phyloP scores from a whole-genome alignment of 2,888 invertebrate genomes.

The Alviniconcha strummeri region DNA sequence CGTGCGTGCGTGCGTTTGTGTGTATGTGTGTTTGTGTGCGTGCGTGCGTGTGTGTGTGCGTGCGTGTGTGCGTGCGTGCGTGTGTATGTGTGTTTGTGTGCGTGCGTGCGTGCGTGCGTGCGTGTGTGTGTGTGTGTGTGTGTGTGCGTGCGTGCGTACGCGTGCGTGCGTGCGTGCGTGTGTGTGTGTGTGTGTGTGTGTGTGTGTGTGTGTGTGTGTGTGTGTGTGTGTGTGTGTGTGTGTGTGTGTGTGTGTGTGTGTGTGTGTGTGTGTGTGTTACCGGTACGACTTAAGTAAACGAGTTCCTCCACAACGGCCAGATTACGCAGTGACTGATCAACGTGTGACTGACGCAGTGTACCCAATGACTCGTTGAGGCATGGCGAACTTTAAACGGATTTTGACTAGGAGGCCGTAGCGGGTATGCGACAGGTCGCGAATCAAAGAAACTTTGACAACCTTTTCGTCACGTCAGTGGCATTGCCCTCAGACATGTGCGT shows the following conservation, averaged over 20 bases:
- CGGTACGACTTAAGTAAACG: not conserved
- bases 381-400: not conserved
- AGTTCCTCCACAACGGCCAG: not conserved
- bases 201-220: not conserved
- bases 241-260: not conserved
- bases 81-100: constrained; percentile 16
- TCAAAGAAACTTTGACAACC: too few species aligned
- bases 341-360: not conserved
- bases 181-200: constrained; percentile 5
- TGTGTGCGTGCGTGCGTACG: not conserved
- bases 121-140: not conserved
- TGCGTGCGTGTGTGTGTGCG: not conserved
- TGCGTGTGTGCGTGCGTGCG: constrained; percentile 1
- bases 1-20: too few species aligned
- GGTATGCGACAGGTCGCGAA: too few species aligned
- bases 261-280: not conserved
- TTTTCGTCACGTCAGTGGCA: too few species aligned
- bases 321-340: not conserved
- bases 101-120: not conserved
- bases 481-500: too few species aligned
- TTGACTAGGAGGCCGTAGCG: too few species aligned
- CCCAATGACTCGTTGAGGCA: not conserved
- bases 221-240: not conserved
- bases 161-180: not conserved
- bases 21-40: too few species aligned